These are phyloP conservation scores for Motacilla tschutschensis DNA, from an alignment of 2,113 vertebrate species.

Conservation along the genomic window DNA sequence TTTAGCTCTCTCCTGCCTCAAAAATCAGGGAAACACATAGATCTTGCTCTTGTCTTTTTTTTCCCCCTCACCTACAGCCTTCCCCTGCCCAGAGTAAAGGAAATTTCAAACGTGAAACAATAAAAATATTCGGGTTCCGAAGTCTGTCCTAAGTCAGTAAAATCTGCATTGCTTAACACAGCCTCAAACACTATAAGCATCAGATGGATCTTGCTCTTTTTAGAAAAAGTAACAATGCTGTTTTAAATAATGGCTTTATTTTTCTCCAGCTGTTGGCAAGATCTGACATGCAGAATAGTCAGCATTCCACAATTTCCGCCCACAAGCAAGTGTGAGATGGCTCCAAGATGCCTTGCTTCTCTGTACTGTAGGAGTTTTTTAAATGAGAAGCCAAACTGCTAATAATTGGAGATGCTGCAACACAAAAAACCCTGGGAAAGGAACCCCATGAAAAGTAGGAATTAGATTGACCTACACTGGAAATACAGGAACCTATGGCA, in stretches of 20 bases:
- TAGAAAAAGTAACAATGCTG: slow-evolving; percentile 22
- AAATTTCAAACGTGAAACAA: not conserved
- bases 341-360: slow-evolving; percentile 20
- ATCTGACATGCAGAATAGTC: slow-evolving; percentile 47
- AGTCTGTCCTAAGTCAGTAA: not conserved
- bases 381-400: not conserved
- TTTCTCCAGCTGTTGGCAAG: slow-evolving; percentile 44
- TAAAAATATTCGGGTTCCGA: not conserved
- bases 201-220: not conserved
- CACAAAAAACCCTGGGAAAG: not conserved
- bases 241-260: slow-evolving; percentile 63
- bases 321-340: slow-evolving; percentile 60
- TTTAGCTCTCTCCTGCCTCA: not conserved
- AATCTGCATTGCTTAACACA: not conserved
- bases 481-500: not conserved
- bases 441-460: not conserved
- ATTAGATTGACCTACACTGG: not conserved
- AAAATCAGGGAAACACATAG: not conserved
- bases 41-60: not conserved
- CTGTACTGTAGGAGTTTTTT: not conserved
- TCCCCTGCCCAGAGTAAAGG: rapidly evolving
- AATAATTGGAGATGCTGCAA: not conserved
- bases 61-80: not conserved
- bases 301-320: slow-evolving; percentile 67
- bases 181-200: not conserved